A percentile compares a stretch with the other conserved stretches of the same genome.
Conservation (phyloP, 2,113 vertebrate genomes). For the Larimichthys crocea region DNA sequence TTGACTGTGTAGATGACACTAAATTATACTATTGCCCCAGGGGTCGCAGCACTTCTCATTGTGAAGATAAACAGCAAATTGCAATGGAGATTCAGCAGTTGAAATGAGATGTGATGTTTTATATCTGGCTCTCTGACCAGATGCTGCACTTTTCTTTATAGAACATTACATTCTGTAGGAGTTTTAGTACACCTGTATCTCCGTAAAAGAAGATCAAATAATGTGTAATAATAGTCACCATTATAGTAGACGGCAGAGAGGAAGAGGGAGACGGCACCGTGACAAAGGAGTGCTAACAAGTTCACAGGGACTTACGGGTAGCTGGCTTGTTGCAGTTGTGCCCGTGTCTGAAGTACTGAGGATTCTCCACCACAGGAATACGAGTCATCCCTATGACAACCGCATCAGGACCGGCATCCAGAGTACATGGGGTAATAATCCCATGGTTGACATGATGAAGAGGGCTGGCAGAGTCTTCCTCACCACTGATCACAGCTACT, state of each 20-base stretch:
- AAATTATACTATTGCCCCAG: constrained; percentile 30
- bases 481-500: constrained; percentile 96
- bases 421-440: constrained; percentile 92
- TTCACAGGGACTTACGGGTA: constrained; percentile 89
- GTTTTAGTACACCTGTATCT: neutral
- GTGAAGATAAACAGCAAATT: constrained; percentile 57
- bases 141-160: constrained; percentile 29
- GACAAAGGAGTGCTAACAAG: neutral
- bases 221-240: neutral
- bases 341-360: constrained; percentile 96
- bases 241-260: too few species aligned
- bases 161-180: neutral
- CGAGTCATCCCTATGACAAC: constrained; percentile 98
- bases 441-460: constrained; percentile 98
- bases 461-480: constrained; percentile 98
- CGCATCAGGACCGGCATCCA: constrained; percentile 92
- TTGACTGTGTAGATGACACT: constrained; percentile 41
- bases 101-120: constrained; percentile 10
- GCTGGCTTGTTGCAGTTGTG: constrained; percentile 98
- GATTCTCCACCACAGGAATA: constrained; percentile 97
- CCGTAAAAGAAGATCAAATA: neutral
- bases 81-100: constrained; percentile 18
- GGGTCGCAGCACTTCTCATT: constrained; percentile 24
- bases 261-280: neutral
- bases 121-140: constrained; percentile 33